These are phyloP conservation scores for Drosophila planitibia DNA, from an alignment of 2,888 invertebrate genomes.

Conservation along the genomic window DNA sequence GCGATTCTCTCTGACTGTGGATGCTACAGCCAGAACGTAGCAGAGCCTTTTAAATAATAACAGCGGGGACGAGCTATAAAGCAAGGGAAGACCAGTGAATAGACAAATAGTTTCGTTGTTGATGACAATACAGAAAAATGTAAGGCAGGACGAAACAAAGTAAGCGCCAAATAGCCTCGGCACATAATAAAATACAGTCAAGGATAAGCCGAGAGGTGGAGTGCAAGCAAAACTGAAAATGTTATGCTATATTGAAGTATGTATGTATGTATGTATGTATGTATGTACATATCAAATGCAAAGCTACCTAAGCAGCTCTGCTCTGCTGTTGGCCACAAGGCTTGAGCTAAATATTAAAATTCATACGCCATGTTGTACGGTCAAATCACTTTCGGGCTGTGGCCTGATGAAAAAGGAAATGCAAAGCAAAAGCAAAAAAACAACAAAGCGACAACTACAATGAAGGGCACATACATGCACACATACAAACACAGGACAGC, in stretches of 20 bases:
- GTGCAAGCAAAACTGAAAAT: slow-evolving; percentile 48
- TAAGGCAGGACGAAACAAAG: slow-evolving; percentile 65
- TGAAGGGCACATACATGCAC: slow-evolving; percentile 43
- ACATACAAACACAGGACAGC: slow-evolving; percentile 45
- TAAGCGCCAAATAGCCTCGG: slow-evolving; percentile 63
- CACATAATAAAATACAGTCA: slow-evolving; percentile 63
- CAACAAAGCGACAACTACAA: slow-evolving; percentile 44
- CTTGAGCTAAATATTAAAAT: slow-evolving; percentile 77
- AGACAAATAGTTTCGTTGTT: slow-evolving; percentile 78
- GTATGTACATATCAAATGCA: slow-evolving; percentile 41
- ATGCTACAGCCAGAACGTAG: slow-evolving; percentile 11
- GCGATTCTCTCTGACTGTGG: slow-evolving; percentile 12
- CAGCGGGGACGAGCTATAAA: slow-evolving; percentile 26
- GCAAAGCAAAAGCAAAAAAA: not conserved
- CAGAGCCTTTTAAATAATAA: slow-evolving; percentile 71
- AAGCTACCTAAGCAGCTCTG: slow-evolving; percentile 55
- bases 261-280: slow-evolving; percentile 10
- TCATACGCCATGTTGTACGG: slow-evolving; percentile 79
- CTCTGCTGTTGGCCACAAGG: slow-evolving; percentile 35
- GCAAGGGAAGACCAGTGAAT: slow-evolving; percentile 71
- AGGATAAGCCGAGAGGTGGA: slow-evolving; percentile 25
- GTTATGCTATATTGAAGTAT: slow-evolving; percentile 35
- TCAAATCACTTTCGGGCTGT: slow-evolving; percentile 66
- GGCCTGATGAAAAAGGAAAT: slow-evolving; percentile 3
- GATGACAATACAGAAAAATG: slow-evolving; percentile 80